A percentile compares a stretch with the other conserved stretches of the same genome.
Evolutionary conservation across 2,797 vertebrate species (phyloP).

Genomic region (Lindbergichthys nudifrons): DNA sequence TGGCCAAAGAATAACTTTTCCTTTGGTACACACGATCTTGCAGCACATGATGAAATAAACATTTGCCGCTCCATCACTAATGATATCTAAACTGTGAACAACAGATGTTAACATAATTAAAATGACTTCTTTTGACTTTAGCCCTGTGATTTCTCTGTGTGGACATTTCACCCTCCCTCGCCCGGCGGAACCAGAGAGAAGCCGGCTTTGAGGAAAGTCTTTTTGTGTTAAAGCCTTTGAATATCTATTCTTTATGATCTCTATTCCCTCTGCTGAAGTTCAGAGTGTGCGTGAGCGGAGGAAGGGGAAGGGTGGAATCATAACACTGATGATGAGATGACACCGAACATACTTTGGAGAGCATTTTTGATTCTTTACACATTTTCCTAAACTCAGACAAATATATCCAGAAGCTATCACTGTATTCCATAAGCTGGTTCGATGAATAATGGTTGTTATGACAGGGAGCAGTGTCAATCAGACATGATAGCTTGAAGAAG

Average conservation of each 20-base stretch:
- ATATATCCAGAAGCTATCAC: slow-evolving; percentile 88
- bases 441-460: slow-evolving; percentile 88
- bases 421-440: slow-evolving; percentile 84
- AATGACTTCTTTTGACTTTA: slow-evolving; percentile 61
- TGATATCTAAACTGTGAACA: slow-evolving; percentile 58
- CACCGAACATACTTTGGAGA: slow-evolving; percentile 84
- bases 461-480: slow-evolving; percentile 87
- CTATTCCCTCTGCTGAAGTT: slow-evolving; percentile 84
- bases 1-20: slow-evolving; percentile 44
- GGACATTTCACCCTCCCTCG: slow-evolving; percentile 77
- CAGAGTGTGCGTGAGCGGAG: slow-evolving; percentile 78
- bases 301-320: slow-evolving; percentile 82
- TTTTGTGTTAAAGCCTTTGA: slow-evolving; percentile 85
- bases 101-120: slow-evolving; percentile 57
- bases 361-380: slow-evolving; percentile 85
- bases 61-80: slow-evolving; percentile 41
- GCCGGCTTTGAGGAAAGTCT: slow-evolving; percentile 83
- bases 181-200: slow-evolving; percentile 73
- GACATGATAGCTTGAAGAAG: slow-evolving; percentile 83
- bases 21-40: slow-evolving; percentile 38
- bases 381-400: slow-evolving; percentile 88
- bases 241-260: slow-evolving; percentile 86
- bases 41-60: slow-evolving; percentile 55
- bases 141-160: slow-evolving; percentile 69
- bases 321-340: slow-evolving; percentile 85